Evolutionary conservation across 2,888 invertebrate genomes (phyloP), one percentile per base, ranked within the genome.

Genomic region (Acanthosepion esculentum): DNA sequence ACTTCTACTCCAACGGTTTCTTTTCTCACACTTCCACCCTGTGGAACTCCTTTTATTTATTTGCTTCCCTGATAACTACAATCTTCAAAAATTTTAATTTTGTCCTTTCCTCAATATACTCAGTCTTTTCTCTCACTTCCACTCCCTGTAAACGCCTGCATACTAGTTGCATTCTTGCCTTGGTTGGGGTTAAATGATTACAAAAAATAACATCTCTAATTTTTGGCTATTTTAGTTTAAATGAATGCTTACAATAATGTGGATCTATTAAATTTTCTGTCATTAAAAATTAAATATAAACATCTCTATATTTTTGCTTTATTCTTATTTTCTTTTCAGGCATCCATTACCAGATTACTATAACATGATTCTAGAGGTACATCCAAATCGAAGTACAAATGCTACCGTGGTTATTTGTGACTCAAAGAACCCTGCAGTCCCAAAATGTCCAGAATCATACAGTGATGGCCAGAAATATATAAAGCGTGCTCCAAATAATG

Each of bases 321-420:
- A 50, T 50, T 50, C 6, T n/a, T 33, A 41, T 50, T 93, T 92
- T 92, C 18, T 48, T 93, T 95, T 6, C 96, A 97, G 97, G 94
- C 96, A 97, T 94, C 97, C 97, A 15, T 95, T 97, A 41, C 97
- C 97, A 48, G 97, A 97, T 94, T 96, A 96, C 95, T 97, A 97
- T 95, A 96, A 96, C 94, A 96, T 97, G 26, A 96, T 96, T 48
- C 95, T 97, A 94, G 96, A 97, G 94, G 96, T 97, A 26, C 95
- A 96, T 12, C 95, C 96, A 8, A 96, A 97, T 95, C 96, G 96
- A 23, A 96, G 96, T 18, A 96, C 97, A 0, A 95, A 96, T 4
- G 97, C 97, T 15, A 94, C 94, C 26, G 96, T 96, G 64, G 95
- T 96, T 48, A 95, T 95, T 12, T 97, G 97, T 96, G 96, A 97